These are phyloP conservation scores for Neotragus pygmaeus DNA, from an alignment of 2,113 vertebrate genomes.

Conservation along the genomic window DNA sequence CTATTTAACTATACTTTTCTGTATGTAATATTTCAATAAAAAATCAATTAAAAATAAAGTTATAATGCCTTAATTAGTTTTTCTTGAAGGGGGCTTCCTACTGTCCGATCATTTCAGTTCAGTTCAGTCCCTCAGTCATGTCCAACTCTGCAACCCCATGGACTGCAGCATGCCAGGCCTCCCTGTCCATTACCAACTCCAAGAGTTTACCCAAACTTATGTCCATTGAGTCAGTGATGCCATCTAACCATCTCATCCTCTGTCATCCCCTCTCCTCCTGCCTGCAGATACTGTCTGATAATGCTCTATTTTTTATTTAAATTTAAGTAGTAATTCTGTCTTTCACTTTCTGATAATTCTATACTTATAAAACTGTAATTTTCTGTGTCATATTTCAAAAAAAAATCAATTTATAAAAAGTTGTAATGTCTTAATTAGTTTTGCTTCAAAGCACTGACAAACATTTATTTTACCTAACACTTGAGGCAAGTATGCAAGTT, in stretches of 20 bases:
- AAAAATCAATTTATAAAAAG: background rate
- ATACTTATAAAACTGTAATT: background rate
- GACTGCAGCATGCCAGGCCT: background rate
- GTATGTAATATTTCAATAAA: background rate
- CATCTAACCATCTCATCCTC: background rate
- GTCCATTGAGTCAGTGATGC: background rate
- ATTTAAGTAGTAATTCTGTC: background rate
- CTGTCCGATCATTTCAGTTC: background rate
- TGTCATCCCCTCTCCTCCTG: rapidly evolving
- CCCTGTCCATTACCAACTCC: background rate
- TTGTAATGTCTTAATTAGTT: background rate
- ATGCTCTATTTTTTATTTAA: background rate
- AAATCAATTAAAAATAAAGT: background rate
- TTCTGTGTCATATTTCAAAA: background rate
- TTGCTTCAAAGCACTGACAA: background rate
- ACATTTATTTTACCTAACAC: background rate
- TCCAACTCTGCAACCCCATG: background rate
- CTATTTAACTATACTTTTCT: background rate
- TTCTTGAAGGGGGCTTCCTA: background rate
- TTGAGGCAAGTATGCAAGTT: background rate
- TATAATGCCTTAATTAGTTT: background rate
- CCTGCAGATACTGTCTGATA: background rate
- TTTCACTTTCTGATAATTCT: background rate
- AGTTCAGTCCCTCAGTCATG: background rate
- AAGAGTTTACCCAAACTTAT: background rate